Conservation (phyloP, 53 echinoderm and acorn worm genomes). For the Astropecten irregularis region DNA sequence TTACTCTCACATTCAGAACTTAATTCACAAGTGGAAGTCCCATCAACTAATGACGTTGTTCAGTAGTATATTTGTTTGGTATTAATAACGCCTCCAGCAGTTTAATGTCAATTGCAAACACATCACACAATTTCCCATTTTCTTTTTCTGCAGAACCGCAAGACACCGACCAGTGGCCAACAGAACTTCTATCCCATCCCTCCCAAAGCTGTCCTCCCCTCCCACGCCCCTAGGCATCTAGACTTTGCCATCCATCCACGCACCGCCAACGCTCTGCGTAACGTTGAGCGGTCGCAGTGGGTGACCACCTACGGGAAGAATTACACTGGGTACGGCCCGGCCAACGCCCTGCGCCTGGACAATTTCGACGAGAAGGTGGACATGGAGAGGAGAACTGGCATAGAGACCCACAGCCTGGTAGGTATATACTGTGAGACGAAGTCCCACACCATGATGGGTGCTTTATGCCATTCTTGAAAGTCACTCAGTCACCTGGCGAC, state of each 20-base stretch:
- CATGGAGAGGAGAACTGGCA: constrained; percentile 70
- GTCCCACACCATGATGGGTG: too few species aligned
- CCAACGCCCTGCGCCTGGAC: constrained; percentile 81
- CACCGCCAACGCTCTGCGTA: constrained; percentile 92
- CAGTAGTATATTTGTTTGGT: too few species aligned
- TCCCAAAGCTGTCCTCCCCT: constrained; percentile 90
- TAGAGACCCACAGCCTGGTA: constrained; percentile 95
- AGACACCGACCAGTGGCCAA: constrained; percentile 83
- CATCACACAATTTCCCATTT: too few species aligned
- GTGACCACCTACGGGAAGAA: constrained; percentile 85
- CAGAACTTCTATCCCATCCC: constrained; percentile 97
- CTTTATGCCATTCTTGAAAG: too few species aligned
- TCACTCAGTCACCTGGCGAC: too few species aligned
- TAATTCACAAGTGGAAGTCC: too few species aligned
- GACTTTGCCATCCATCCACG: constrained; percentile 84
- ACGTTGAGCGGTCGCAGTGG: constrained; percentile 97
- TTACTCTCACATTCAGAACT: too few species aligned
- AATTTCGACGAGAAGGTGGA: constrained; percentile 88
- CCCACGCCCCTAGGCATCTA: constrained; percentile 85
- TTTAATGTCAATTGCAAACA: too few species aligned
- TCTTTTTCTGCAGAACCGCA: constrained; percentile 69
- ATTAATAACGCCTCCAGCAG: too few species aligned
- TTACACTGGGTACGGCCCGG: constrained; percentile 87
- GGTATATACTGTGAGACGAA: constrained; percentile 27
- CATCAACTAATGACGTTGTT: too few species aligned